These are phyloP conservation scores for Dendrolimus kikuchii DNA, from an alignment of 1,140 invertebrate genomes.

Conservation along the genomic window DNA sequence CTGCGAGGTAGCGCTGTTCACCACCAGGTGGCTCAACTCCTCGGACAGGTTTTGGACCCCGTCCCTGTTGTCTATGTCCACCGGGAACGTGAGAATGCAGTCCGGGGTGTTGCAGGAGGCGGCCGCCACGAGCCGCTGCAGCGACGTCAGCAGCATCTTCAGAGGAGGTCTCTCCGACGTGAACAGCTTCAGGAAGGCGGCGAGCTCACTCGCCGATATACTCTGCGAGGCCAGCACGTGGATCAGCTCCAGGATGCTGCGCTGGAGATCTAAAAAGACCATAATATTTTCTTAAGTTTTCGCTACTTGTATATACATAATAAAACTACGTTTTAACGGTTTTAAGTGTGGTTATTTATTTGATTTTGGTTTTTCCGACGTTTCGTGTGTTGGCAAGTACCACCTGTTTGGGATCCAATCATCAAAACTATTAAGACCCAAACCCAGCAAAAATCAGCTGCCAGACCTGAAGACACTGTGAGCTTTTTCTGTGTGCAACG, in stretches of 20 bases:
- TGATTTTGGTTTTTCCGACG: too few species aligned
- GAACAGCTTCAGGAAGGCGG: constrained; percentile 73
- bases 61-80: constrained; percentile 12
- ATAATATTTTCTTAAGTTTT: too few species aligned
- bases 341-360: too few species aligned
- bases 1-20: constrained; percentile 18
- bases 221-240: constrained; percentile 72
- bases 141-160: constrained; percentile 65
- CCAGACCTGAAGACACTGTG: too few species aligned
- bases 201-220: constrained; percentile 71
- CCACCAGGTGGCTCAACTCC: constrained; percentile 13
- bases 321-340: too few species aligned
- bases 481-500: too few species aligned
- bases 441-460: too few species aligned
- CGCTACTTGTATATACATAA: too few species aligned
- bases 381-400: too few species aligned
- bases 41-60: constrained; percentile 12
- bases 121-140: constrained; percentile 65
- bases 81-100: constrained; percentile 74
- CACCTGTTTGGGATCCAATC: too few species aligned
- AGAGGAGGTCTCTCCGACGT: constrained; percentile 70
- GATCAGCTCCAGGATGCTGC: constrained; percentile 75
- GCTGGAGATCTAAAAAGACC: constrained; percentile 71
- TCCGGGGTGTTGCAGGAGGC: constrained; percentile 71
- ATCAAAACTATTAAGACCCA: too few species aligned